phyloP scores from a whole-genome alignment of 2,113 vertebrate genomes.

The Rhodinocichla rosea region DNA sequence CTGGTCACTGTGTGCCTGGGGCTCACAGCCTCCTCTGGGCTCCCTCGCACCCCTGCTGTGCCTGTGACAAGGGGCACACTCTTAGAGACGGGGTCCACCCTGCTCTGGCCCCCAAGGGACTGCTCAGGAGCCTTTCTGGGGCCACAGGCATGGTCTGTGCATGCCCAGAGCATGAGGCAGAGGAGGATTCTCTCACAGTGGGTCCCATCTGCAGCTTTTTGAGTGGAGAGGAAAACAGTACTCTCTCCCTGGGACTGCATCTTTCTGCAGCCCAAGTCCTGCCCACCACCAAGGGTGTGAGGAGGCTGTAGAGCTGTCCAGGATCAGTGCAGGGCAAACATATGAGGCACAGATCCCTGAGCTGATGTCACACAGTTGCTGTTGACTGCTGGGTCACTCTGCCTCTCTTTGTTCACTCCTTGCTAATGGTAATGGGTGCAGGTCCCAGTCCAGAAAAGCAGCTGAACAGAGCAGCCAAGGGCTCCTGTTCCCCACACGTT shows the following conservation, averaged over 20 bases:
- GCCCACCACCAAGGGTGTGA: not conserved
- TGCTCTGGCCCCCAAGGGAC: not conserved
- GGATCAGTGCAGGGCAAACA: not conserved
- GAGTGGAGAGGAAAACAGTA: not conserved
- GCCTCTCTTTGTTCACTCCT: not conserved
- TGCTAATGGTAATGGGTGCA: not conserved
- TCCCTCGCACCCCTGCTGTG: not conserved
- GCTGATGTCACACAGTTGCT: not conserved
- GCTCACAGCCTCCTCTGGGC: not conserved
- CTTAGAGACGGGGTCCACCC: not conserved
- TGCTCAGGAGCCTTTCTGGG: not conserved
- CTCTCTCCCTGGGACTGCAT: not conserved
- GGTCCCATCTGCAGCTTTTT: not conserved
- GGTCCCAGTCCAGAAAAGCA: not conserved
- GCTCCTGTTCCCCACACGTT: rapidly evolving
- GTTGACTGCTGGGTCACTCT: not conserved
- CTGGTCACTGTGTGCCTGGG: not conserved
- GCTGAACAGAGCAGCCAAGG: not conserved
- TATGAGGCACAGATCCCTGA: not conserved
- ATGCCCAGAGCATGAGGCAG: not conserved
- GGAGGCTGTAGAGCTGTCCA: not conserved
- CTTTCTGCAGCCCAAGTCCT: not conserved
- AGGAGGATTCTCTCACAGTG: not conserved
- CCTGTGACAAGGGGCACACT: rapidly evolving
- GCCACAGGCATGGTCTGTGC: not conserved